Evolutionary conservation across 2,113 vertebrate species (phyloP), one percentile per base, ranked within the genome.

Genomic region (Hippocampus guttulatus): DNA sequence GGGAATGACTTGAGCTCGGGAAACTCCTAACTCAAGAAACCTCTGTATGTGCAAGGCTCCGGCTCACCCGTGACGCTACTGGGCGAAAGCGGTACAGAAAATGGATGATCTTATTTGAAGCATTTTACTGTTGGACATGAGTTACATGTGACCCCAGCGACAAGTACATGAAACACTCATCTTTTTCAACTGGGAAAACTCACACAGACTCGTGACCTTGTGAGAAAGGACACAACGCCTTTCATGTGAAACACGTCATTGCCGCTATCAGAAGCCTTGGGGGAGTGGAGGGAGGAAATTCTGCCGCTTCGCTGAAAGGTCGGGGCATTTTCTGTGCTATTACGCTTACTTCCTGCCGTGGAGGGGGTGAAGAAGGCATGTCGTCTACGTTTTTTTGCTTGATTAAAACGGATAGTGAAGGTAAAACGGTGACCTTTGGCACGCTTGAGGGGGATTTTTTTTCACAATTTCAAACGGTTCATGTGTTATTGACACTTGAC

Each of bases 291-390:
- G n/a, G 64, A 5, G 63, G 41, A 23, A 85, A 74, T 88, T 84
- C 78, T 88, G 85, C 77, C 51, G 70, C 87, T 68, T 74, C 70
- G 55, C 64, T 49, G 61, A 91, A 92, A 92, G 88, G 91, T 91
- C 90, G 85, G 89, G 89, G 80, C 81, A 84, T 90, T 91, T 90
- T 68, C 71, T 80, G 83, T 81, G 85, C 73, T 75, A 79, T 77
- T 61, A 69, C 60, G 68, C 71, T 77, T 75, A 81, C 84, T 89
- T 90, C 88, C 88, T 89, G 88, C 80, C 79, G 84, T 76, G 84
- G 84, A 86, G 85, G 90, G 83, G 85, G 85, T 51, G 65, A 79
- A 63, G 38, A 61, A 55, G 52, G 21, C 63, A 57, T 18, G 52
- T 73, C 75, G 79, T 84, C 76, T 5, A 43, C 80, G 55, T 70